These are phyloP conservation scores for Puntigrus tetrazona DNA, from an alignment of 2,113 vertebrate species.

Conservation along the genomic window DNA sequence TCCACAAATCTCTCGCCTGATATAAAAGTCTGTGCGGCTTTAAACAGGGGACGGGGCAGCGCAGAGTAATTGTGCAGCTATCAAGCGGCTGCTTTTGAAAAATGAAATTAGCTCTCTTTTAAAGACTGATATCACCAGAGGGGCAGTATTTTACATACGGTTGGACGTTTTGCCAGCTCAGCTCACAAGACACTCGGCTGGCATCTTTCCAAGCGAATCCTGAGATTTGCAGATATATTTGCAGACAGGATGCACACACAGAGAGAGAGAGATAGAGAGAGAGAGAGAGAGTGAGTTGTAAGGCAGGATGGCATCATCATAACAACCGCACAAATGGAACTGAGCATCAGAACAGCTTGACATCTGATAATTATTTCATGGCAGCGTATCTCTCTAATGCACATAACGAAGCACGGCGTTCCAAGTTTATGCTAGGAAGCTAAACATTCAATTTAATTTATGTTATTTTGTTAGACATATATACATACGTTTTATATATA, in stretches of 20 bases:
- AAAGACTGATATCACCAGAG: slow-evolving; percentile 62
- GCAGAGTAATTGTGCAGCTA: slow-evolving; percentile 65
- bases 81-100: slow-evolving; percentile 62
- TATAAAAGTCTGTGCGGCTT: slow-evolving; percentile 61
- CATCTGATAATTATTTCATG: slow-evolving; percentile 16
- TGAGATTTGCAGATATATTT: slow-evolving; percentile 46
- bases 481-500: no score
- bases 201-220: slow-evolving; percentile 8
- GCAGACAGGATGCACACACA: slow-evolving; percentile 11
- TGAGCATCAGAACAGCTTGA: slow-evolving; percentile 4
- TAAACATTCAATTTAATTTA: not conserved
- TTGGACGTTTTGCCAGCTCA: slow-evolving; percentile 44
- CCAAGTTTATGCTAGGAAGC: not conserved
- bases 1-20: slow-evolving; percentile 91
- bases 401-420: not conserved
- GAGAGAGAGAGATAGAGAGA: slow-evolving; percentile 26
- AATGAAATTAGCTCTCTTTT: slow-evolving; percentile 60
- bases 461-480: not conserved
- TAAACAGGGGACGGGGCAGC: slow-evolving; percentile 65
- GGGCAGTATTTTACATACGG: slow-evolving; percentile 61
- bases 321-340: slow-evolving; percentile 10
- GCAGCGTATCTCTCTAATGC: not conserved
- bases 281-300: slow-evolving; percentile 7
- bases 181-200: slow-evolving; percentile 34
- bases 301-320: slow-evolving; percentile 13